These are phyloP conservation scores for Procambarus virginalis DNA, from an alignment of 1,140 invertebrate species.

Conservation along the genomic window DNA sequence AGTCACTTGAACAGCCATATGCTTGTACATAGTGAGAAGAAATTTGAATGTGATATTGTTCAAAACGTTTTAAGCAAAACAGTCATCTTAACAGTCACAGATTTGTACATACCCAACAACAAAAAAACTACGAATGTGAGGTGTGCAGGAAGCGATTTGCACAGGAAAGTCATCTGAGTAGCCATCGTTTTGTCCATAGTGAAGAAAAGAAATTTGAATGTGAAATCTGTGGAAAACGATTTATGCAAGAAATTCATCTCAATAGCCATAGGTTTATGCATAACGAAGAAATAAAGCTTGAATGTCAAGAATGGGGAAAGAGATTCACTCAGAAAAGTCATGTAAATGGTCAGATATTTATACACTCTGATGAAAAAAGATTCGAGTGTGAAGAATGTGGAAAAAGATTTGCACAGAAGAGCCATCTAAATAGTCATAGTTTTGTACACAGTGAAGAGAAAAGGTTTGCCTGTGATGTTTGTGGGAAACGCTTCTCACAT, in stretches of 20 bases:
- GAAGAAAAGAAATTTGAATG: conserved; percentile 80
- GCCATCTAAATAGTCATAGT: conserved; percentile 75
- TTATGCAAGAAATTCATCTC: conserved; percentile 79
- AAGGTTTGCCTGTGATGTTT: conserved; percentile 44
- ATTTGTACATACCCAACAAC: conserved; percentile 35
- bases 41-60: conserved; percentile 55
- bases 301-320: conserved; percentile 75
- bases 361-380: conserved; percentile 82
- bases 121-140: conserved; percentile 54
- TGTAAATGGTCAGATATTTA: conserved; percentile 73
- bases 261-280: conserved; percentile 57
- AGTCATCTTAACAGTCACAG: conserved; percentile 56
- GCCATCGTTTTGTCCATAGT: conserved; percentile 41
- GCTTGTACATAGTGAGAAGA: conserved; percentile 81
- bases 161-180: conserved; percentile 52
- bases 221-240: conserved; percentile 90
- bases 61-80: conserved; percentile 37
- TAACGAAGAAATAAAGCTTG: conserved; percentile 85
- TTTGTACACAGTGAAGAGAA: conserved; percentile 54
- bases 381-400: conserved; percentile 86
- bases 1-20: conserved; percentile 94
- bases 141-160: conserved; percentile 39
- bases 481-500: conserved; percentile 51
- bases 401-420: conserved; percentile 86
- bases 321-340: conserved; percentile 82